These are phyloP conservation scores for Polymixis lichenea DNA, from an alignment of 2,888 invertebrate genomes.

Conservation along the genomic window DNA sequence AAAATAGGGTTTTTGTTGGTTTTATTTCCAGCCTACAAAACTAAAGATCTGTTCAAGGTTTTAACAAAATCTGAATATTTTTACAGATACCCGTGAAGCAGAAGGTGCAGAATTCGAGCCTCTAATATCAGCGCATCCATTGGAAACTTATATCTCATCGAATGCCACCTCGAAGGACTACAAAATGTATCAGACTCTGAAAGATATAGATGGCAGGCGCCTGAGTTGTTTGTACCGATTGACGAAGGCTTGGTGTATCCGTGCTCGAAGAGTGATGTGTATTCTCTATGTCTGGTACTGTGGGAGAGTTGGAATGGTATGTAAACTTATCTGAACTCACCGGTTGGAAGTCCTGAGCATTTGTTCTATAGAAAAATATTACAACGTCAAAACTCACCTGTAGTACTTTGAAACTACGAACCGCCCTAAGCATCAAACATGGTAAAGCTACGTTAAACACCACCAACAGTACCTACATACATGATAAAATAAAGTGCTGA, in stretches of 20 bases:
- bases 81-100: slow-evolving; percentile 53
- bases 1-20: not conserved
- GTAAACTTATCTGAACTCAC: not conserved
- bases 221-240: slow-evolving; percentile 83
- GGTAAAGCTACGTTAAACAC: not conserved
- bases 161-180: slow-evolving; percentile 78
- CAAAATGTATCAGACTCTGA: slow-evolving; percentile 73
- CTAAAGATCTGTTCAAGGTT: too few species aligned
- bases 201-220: slow-evolving; percentile 85
- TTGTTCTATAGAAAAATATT: not conserved
- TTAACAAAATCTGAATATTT: too few species aligned
- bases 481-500: not conserved
- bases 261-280: slow-evolving; percentile 84
- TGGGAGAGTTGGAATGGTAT: slow-evolving; percentile 89
- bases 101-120: slow-evolving; percentile 79
- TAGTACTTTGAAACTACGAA: not conserved
- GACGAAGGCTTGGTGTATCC: slow-evolving; percentile 80
- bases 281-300: slow-evolving; percentile 82
- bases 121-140: slow-evolving; percentile 79
- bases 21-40: not conserved
- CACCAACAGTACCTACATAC: too few species aligned
- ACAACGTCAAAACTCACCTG: not conserved
- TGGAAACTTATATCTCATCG: slow-evolving; percentile 77
- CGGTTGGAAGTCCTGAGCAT: not conserved
- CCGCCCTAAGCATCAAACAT: not conserved